Evolutionary conservation across 1,140 invertebrate species (phyloP).

Genomic region (Antheraea mylitta): DNA sequence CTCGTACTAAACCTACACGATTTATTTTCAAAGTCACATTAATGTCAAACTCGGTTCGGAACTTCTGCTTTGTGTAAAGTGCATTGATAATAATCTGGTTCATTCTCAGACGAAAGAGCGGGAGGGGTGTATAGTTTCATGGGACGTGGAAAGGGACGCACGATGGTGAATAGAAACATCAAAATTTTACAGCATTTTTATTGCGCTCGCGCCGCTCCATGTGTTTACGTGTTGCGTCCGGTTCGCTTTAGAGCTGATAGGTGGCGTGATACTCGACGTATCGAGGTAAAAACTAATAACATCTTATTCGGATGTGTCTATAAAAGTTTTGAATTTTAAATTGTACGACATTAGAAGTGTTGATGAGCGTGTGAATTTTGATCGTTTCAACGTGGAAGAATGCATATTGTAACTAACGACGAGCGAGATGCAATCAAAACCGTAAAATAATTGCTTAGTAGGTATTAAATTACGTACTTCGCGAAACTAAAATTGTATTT

Average conservation of each 20-base stretch:
- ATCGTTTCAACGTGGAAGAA: too few species aligned
- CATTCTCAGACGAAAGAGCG: conserved; percentile 51
- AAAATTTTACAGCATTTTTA: conserved; percentile 78
- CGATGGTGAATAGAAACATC: conserved; percentile 72
- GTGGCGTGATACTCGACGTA: conserved; percentile 36
- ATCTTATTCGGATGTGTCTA: conserved; percentile 14
- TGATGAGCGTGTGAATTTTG: conserved; percentile 21
- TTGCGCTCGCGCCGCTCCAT: conserved; percentile 56
- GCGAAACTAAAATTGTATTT: too few species aligned
- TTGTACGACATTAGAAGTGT: conserved; percentile 9
- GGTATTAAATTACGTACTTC: too few species aligned
- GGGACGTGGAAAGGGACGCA: conserved; percentile 37
- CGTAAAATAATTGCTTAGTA: too few species aligned
- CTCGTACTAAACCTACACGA: conserved; percentile 68
- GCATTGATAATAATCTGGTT: conserved; percentile 76
- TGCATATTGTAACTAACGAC: too few species aligned
- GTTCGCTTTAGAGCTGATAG: conserved; percentile 33
- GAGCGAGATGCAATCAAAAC: too few species aligned
- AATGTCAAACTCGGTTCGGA: conserved; percentile 63
- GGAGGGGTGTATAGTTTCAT: conserved; percentile 27
- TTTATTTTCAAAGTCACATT: conserved; percentile 75
- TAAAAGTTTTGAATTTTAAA: conserved; percentile 19
- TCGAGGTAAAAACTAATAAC: conserved; percentile 22
- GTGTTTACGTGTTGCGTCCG: conserved; percentile 68
- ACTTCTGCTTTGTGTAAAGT: conserved; percentile 78